Base-by-base conservation (phyloP, 2,888 invertebrate species). In the Corythucha ciliata region DNA sequence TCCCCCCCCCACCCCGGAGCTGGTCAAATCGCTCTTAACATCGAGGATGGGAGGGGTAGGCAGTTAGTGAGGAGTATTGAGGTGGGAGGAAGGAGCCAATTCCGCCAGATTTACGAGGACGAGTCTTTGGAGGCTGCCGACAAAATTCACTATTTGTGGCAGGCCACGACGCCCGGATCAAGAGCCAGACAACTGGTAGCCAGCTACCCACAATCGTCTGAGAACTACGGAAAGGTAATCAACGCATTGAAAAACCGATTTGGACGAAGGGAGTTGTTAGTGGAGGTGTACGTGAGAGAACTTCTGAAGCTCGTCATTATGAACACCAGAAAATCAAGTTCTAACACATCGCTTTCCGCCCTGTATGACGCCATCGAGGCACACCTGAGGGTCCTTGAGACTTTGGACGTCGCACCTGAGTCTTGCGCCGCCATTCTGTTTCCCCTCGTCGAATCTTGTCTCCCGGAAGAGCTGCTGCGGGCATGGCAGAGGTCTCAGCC, bases 401-500 rank as follows among this genome's bases (percentile, higher is more conserved):
- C 40, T 7, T 39, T 39, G 40, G 40, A 24, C 5, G 40, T 39
- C 21, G 6, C 18, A 7, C 12, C 40, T 7, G 40, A 18, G 18
- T 21, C 20, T 39, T 39, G 40, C n/a, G 40, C 40, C 20, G 21
- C 40, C 20, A 39, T 39, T 20, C 22, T 39, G 40, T 12, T 39
- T 14, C 40, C 40, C 7, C 20, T 39, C 8, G 40, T 39, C 12
- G n/a, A 20, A 6, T 39, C 40, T 20, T 39, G 40, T 39, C 40
- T 39, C 5, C 40, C 40, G 6, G 21, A 39, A 39, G 22, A 16
- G 21, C 5, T 39, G 39, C 39, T 39, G 39, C n/a, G 39, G 22
- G 12, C 39, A 39, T 16, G 39, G 39, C 7, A 22, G 21, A 7
- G 39, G 39, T 10, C 22, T 39, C n/a, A 39, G 14, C 4, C 20